These are phyloP conservation scores for Rhea pennata DNA, from an alignment of 2,113 vertebrate genomes.

Conservation along the genomic window DNA sequence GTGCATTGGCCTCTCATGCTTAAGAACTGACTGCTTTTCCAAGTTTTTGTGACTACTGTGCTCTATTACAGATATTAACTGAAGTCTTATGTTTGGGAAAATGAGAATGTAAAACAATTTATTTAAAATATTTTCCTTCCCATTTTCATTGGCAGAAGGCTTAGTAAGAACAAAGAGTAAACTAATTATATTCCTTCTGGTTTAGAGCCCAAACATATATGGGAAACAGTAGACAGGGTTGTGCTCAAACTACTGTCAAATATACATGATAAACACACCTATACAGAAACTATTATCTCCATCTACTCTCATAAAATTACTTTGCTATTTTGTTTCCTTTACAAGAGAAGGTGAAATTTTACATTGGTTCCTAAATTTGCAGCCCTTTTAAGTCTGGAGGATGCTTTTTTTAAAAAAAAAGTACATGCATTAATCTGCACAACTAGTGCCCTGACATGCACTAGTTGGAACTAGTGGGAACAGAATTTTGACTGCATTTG, in stretches of 20 bases:
- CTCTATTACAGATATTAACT: background rate
- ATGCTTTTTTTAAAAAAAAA: background rate
- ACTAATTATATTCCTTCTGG: background rate
- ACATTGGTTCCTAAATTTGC: background rate
- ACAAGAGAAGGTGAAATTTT: background rate
- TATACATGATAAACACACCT: background rate
- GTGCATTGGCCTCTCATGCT: accelerated
- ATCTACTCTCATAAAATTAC: background rate
- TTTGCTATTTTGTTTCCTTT: background rate
- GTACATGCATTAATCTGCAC: background rate
- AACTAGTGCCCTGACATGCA: background rate
- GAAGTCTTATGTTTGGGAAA: background rate
- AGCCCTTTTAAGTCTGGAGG: background rate
- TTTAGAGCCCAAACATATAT: background rate
- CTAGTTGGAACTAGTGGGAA: background rate
- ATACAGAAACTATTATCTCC: background rate
- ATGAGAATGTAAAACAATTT: background rate
- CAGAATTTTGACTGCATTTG: background rate
- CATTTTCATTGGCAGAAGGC: background rate
- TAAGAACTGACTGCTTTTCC: background rate
- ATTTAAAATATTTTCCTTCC: background rate
- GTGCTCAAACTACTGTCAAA: background rate
- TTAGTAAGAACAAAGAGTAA: background rate
- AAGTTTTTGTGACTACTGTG: background rate
- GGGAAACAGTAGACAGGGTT: background rate